Conservation (phyloP, 2,113 vertebrate species). For the Fulmarus glacialis region DNA sequence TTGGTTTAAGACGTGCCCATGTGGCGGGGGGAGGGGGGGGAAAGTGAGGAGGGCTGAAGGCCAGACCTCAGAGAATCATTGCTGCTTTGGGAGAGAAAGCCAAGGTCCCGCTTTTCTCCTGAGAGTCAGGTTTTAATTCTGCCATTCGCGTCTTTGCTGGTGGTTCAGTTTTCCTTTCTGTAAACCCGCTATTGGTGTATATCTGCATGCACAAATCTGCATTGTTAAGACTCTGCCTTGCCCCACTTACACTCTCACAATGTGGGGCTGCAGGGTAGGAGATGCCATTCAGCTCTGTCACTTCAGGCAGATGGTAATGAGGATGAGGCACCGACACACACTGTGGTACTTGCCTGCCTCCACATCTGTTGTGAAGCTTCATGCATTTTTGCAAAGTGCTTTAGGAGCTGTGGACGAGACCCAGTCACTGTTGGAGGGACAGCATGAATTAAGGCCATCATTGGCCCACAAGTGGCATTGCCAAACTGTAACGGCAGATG, state of each 20-base stretch:
- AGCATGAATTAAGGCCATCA: neutral
- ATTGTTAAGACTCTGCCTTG: fast-evolving
- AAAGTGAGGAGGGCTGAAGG: neutral
- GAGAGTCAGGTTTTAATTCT: neutral
- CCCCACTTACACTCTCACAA: fast-evolving
- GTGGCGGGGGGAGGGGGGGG: too few species aligned
- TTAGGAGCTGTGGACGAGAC: neutral
- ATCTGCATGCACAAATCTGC: fast-evolving
- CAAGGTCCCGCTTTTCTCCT: neutral
- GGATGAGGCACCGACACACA: fast-evolving
- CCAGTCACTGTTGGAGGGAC: neutral
- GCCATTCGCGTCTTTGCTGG: neutral
- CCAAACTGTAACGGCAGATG: neutral
- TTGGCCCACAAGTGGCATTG: neutral
- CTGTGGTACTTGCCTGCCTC: neutral
- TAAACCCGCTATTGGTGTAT: neutral
- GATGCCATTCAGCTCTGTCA: neutral
- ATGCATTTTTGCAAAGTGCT: neutral
- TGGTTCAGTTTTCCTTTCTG: neutral
- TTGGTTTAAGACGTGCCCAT: neutral
- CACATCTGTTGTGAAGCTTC: neutral
- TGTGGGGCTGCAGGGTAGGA: fast-evolving
- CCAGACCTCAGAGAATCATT: neutral
- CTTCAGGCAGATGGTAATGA: neutral
- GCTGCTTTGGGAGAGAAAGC: neutral